A percentile compares a stretch with the other conserved stretches of the same genome.
Evolutionary conservation across 2,113 vertebrate genomes (phyloP).

Genomic region (Beaufortia kweichowensis): DNA sequence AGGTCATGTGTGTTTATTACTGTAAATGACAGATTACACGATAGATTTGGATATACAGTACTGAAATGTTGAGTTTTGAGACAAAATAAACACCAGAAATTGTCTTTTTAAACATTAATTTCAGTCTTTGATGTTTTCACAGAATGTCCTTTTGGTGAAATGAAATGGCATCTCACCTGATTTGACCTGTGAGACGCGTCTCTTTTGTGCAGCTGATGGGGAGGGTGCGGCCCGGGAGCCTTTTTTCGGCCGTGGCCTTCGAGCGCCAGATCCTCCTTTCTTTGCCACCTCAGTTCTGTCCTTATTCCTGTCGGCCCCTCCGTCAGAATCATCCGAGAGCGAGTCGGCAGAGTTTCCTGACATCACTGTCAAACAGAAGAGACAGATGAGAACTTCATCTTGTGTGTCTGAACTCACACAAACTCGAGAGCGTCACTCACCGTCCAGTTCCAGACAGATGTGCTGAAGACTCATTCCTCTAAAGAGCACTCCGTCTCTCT

Average conservation of each 20-base stretch:
- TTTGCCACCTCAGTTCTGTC: constrained; percentile 62
- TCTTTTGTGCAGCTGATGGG: constrained; percentile 59
- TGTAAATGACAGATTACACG: too few relatives aligned
- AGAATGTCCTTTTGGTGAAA: too few relatives aligned
- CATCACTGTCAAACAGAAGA: constrained; percentile 65
- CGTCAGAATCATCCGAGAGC: constrained; percentile 72
- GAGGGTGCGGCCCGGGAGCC: constrained; percentile 48
- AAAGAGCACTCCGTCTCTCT: constrained; percentile 76
- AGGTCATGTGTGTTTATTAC: too few relatives aligned
- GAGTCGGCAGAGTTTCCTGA: constrained; percentile 76
- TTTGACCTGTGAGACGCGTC: constrained; percentile 69
- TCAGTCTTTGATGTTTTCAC: too few relatives aligned
- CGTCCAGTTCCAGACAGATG: constrained; percentile 79
- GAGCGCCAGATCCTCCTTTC: constrained; percentile 58
- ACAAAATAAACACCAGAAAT: too few relatives aligned
- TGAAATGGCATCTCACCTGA: constrained; percentile 64
- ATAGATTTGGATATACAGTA: too few relatives aligned
- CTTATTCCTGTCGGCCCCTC: constrained; percentile 66
- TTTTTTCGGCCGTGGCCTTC: constrained; percentile 66
- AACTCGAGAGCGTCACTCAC: constrained; percentile 57
- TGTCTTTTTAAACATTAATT: too few relatives aligned
- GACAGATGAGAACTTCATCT: neutral
- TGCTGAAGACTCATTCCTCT: constrained; percentile 78
- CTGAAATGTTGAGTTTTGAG: too few relatives aligned
- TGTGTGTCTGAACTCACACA: too few relatives aligned